Percentiles rank a stretch among this genome's conserved stretches.
phyloP scores from a whole-genome alignment of 1,140 invertebrate species.

The Gryllus bimaculatus region DNA sequence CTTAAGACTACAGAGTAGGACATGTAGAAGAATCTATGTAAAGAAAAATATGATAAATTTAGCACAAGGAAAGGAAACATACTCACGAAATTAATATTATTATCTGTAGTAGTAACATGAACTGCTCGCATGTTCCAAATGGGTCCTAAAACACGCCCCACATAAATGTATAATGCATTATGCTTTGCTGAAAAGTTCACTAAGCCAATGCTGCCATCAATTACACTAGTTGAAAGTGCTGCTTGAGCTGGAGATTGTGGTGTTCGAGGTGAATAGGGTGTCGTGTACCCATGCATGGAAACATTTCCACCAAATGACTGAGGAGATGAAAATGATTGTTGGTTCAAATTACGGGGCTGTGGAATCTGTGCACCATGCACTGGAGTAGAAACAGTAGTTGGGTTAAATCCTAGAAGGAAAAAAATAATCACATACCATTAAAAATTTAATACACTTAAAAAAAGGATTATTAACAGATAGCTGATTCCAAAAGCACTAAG shows the following conservation, averaged over 20 bases:
- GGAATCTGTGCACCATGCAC: constrained; percentile 12
- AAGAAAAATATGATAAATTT: neutral
- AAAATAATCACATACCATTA: neutral
- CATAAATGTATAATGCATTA: constrained; percentile 84
- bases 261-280: neutral
- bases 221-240: neutral
- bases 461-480: no score
- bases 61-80: neutral
- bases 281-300: neutral
- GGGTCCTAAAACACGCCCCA: constrained; percentile 72
- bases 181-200: constrained; percentile 64
- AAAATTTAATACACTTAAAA: neutral
- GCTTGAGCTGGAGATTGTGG: neutral
- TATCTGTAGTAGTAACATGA: constrained; percentile 44
- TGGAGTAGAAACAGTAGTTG: constrained; percentile 31
- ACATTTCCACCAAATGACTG: neutral
- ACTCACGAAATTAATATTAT: constrained; percentile 44
- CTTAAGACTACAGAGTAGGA: no score
- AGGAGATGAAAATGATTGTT: neutral
- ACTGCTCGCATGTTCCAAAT: constrained; percentile 69
- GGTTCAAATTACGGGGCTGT: neutral
- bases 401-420: constrained; percentile 29
- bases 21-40: neutral
- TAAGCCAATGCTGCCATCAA: neutral
- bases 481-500: no score